Evolutionary conservation across 2,888 invertebrate genomes (phyloP).

Genomic region (Brenthis daphne): DNA sequence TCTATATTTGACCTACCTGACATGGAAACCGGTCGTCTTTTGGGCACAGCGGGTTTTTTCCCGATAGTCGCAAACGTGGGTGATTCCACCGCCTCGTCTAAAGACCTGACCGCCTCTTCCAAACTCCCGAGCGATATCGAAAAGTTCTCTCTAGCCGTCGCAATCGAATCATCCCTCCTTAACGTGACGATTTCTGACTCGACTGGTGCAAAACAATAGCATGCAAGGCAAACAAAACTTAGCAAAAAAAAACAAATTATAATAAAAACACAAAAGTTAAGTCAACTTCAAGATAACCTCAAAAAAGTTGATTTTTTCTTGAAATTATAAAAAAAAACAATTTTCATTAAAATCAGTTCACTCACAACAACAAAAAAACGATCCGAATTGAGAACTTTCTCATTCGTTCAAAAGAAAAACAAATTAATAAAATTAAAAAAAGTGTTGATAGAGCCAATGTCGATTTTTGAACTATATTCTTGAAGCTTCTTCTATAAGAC

Average conservation of each 20-base stretch:
- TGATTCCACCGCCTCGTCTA: slow-evolving; percentile 70
- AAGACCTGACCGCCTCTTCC: slow-evolving; percentile 71
- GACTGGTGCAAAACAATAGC: slow-evolving; percentile 58
- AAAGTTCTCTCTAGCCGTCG: slow-evolving; percentile 75
- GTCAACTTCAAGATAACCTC: no score
- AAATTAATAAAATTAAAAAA: no score
- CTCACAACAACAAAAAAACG: background rate
- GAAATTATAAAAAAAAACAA: background rate
- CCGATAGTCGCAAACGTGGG: slow-evolving; percentile 74
- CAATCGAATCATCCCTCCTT: slow-evolving; percentile 75
- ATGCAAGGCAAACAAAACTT: slow-evolving; percentile 45
- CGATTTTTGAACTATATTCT: no score
- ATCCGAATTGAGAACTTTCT: background rate
- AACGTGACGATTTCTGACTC: slow-evolving; percentile 80
- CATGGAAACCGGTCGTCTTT: slow-evolving; percentile 83
- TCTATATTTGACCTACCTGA: slow-evolving; percentile 69
- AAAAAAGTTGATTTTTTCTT: no score
- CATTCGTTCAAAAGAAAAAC: no score
- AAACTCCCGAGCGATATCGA: slow-evolving; percentile 75
- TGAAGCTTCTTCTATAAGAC: no score
- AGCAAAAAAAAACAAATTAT: slow-evolving; percentile 44
- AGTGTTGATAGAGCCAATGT: no score
- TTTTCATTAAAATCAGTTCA: background rate
- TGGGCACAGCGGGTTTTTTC: slow-evolving; percentile 77
- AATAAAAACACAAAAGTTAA: slow-evolving; percentile 30